Evolutionary conservation across 2,888 invertebrate species (phyloP).

Genomic region (Tachina fera): DNA sequence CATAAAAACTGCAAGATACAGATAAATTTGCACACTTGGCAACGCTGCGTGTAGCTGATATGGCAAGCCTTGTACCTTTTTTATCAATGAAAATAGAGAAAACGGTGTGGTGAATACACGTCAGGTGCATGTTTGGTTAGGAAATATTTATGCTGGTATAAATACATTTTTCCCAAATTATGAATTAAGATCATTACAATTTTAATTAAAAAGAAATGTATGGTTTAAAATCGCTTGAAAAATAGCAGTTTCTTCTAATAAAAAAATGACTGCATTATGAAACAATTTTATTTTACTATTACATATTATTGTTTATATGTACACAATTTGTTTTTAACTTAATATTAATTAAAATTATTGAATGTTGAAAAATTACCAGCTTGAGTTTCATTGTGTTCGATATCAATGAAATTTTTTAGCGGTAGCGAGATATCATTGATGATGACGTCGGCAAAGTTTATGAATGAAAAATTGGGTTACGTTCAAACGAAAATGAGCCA

Average conservation of each 20-base stretch:
- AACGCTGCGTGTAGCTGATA: not conserved
- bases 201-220: not conserved
- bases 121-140: not conserved
- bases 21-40: no score
- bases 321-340: slow-evolving; percentile 42
- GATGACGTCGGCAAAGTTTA: slow-evolving; percentile 75
- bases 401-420: slow-evolving; percentile 60
- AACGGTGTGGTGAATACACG: slow-evolving; percentile 2
- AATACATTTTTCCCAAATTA: not conserved
- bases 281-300: slow-evolving; percentile 3
- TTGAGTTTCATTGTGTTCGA: slow-evolving; percentile 25
- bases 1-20: no score
- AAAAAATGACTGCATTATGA: slow-evolving; percentile 13
- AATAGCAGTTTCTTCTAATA: slow-evolving; percentile 31
- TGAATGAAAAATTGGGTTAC: slow-evolving; percentile 70
- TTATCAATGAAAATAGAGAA: slow-evolving; percentile 8
- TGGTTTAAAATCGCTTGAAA: slow-evolving; percentile 49
- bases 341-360: slow-evolving; percentile 56
- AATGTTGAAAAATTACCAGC: slow-evolving; percentile 44
- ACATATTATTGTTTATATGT: slow-evolving; percentile 15
- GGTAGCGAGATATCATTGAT: slow-evolving; percentile 48
- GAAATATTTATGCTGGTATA: not conserved
- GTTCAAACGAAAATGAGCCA: slow-evolving; percentile 53
- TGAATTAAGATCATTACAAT: not conserved
- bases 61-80: not conserved